Evolutionary conservation across 2,113 vertebrate species (phyloP).

Genomic region (Uria lomvia): DNA sequence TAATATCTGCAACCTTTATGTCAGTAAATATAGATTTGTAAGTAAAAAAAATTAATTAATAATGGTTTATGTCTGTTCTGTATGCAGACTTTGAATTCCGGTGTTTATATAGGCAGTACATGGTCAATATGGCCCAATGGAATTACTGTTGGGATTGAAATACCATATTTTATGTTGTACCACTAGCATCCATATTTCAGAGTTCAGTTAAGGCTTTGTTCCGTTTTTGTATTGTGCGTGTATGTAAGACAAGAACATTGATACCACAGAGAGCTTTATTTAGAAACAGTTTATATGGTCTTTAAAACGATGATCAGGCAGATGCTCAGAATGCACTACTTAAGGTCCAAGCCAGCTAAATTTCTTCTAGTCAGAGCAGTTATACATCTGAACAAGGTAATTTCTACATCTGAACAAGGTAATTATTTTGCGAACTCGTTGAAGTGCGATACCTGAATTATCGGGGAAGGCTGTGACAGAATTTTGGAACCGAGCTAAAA

Average conservation of each 20-base stretch:
- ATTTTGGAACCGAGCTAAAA: not conserved
- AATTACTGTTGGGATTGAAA: not conserved
- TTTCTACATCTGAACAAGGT: not conserved
- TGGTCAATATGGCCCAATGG: not conserved
- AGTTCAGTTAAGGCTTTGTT: not conserved
- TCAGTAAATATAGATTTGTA: not conserved
- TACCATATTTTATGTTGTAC: not conserved
- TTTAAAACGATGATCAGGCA: not conserved
- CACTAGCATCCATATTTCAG: not conserved
- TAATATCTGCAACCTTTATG: not conserved
- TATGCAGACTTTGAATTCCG: not conserved
- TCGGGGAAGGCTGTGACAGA: fast-evolving
- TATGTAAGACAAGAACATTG: not conserved
- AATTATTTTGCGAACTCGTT: not conserved
- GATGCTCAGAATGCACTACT: not conserved
- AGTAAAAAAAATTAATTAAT: not conserved
- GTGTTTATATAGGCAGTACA: not conserved
- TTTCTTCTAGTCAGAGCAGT: not conserved
- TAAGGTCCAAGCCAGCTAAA: not conserved
- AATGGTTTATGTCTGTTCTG: not conserved
- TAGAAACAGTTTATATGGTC: not conserved
- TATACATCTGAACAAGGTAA: not conserved
- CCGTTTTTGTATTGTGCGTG: not conserved
- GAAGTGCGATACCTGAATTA: not conserved
- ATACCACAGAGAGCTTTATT: not conserved